phyloP scores from a whole-genome alignment of 2,797 vertebrate species.

The Ammospiza maritima region DNA sequence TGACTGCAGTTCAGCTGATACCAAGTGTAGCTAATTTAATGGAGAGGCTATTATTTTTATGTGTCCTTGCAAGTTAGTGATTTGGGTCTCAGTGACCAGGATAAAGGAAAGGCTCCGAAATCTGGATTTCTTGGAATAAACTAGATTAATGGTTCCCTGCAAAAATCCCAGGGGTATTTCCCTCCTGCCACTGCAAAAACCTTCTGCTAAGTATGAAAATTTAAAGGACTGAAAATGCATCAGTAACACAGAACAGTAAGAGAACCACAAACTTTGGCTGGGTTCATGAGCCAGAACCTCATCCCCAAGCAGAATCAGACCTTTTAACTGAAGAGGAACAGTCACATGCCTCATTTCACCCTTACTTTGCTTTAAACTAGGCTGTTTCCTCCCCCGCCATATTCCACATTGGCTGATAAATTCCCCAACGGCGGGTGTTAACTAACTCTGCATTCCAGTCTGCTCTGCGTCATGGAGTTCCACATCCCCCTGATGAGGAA shows the following conservation, averaged over 20 bases:
- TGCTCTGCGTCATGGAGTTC: constrained; percentile 75
- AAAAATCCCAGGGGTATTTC: constrained; percentile 16
- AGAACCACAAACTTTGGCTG: background rate
- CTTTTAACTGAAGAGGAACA: constrained; percentile 58
- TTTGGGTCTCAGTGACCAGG: background rate
- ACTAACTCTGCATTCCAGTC: constrained; percentile 73
- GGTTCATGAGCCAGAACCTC: background rate
- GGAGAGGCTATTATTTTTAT: background rate
- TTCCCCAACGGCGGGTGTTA: constrained; percentile 72
- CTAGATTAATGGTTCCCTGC: background rate
- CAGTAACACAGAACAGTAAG: background rate
- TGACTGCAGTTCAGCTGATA: constrained; percentile 23
- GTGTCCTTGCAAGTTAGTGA: background rate
- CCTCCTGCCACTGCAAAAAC: constrained; percentile 4
- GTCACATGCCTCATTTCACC: constrained; percentile 62
- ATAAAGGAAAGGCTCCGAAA: background rate
- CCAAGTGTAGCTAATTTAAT: background rate
- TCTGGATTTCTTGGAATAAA: background rate
- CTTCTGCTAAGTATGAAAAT: background rate
- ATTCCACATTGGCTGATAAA: constrained; percentile 70
- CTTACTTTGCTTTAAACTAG: constrained; percentile 58
- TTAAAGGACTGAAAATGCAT: background rate
- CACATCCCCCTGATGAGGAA: constrained; percentile 75
- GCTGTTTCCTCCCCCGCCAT: constrained; percentile 41
- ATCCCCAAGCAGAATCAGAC: constrained; percentile 13